Evolutionary conservation across 2,888 invertebrate genomes (phyloP), one percentile per base, ranked within the genome.

Genomic region (Parasteatoda lunata): DNA sequence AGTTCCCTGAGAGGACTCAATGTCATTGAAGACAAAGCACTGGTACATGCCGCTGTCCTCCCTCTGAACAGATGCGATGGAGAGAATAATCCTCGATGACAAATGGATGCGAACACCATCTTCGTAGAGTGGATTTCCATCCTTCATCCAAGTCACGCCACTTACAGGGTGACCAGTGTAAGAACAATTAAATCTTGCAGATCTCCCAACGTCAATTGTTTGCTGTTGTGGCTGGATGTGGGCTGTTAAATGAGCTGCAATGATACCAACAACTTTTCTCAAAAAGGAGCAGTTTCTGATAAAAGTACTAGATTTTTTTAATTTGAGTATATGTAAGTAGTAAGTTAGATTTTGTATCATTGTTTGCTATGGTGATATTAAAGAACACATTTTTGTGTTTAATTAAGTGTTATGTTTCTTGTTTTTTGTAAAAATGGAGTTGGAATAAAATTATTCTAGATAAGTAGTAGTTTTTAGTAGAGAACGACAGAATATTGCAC

Each of bases 171-270:
- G 90, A 15, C 92, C 92, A 64, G 88, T 89, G 6, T 91, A 88
- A n/a, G 88, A 89, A 93, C 98, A 98, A 78, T 97, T 97, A 92
- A 98, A 96, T 0, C 95, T 95, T 4, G 98, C 98, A 4, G 97
- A 96, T 90, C 97, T 94, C 90, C 97, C 98, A 90, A 97, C 97
- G 92, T 98, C 98, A 79, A 98, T 95, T 2, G 97, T 97, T 92
- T 98, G 98, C 0, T 95, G 95, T 15, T 95, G 95, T 0, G 98
- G 98, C 91, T 97, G 97, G 88, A 98, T 96, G 89, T 95, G 95
- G 0, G 97, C 96, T 88, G 96, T 95, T 85, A 98, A 92, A 0
- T 97, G 97, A 78, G 97, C 98, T 93, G 91, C 47, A 91, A 68
- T 64, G 5, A 54, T 30, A 30, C 30, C 30, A 30, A 30, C 30